phyloP scores from a whole-genome alignment of 2,113 vertebrate genomes.

The Syrmaticus mikado region DNA sequence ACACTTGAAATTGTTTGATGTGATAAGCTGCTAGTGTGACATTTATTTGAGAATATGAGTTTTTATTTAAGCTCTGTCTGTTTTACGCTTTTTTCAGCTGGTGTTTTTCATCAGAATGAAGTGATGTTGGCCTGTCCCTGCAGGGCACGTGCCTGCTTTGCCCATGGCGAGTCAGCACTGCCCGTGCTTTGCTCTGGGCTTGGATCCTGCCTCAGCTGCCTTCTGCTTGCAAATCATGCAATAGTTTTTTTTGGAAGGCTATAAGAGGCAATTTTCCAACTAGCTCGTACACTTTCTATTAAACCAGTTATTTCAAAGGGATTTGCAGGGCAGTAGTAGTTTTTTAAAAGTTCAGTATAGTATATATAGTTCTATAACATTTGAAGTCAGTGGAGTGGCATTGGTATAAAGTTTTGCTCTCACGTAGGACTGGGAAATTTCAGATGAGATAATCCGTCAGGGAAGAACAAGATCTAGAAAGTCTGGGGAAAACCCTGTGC shows the following conservation, averaged over 20 bases:
- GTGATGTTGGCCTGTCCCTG: background rate
- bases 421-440: background rate
- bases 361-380: background rate
- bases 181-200: background rate
- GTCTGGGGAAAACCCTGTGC: background rate
- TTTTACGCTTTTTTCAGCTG: background rate
- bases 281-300: background rate
- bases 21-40: background rate
- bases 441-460: background rate
- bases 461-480: background rate
- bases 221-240: background rate
- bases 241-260: background rate
- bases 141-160: rapidly evolving
- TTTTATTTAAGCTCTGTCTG: background rate
- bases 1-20: background rate
- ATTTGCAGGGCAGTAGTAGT: background rate
- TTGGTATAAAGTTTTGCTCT: background rate
- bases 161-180: background rate
- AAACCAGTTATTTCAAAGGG: background rate
- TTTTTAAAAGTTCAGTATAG: background rate
- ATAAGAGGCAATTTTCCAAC: background rate
- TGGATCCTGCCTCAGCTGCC: background rate
- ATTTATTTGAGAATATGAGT: background rate
- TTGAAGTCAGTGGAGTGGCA: background rate
- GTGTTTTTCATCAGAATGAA: background rate